A percentile compares a stretch with the other conserved stretches of the same genome.
phyloP scores from a whole-genome alignment of 2,113 vertebrate genomes.

The Tachuris rubrigastra region DNA sequence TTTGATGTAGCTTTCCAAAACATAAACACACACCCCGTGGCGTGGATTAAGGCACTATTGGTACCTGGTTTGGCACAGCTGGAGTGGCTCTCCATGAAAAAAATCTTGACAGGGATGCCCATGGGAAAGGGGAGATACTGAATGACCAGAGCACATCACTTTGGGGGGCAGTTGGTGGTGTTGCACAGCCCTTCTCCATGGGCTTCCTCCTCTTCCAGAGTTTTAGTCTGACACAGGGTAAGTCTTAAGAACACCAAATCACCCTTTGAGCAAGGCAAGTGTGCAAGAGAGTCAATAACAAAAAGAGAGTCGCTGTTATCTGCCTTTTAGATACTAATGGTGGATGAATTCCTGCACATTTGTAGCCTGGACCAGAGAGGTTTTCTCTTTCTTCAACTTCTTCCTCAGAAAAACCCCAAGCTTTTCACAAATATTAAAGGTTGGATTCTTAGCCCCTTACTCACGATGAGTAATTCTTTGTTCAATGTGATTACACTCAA shows the following conservation, averaged over 20 bases:
- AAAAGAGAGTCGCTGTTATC: no score
- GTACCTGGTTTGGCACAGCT: neutral
- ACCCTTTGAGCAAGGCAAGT: neutral
- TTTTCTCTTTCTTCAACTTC: neutral
- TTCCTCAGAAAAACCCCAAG: neutral
- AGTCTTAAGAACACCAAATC: neutral
- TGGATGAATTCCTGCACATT: neutral
- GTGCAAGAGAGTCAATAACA: neutral
- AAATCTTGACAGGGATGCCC: neutral
- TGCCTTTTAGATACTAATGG: neutral
- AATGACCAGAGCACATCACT: neutral
- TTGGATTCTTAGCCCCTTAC: neutral
- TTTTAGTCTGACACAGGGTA: neutral
- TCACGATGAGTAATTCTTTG: slow-evolving; percentile 1
- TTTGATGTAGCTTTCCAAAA: neutral
- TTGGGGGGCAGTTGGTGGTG: neutral
- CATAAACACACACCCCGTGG: neutral
- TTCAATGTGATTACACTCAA: neutral
- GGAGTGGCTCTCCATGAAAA: neutral
- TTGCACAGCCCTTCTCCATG: neutral
- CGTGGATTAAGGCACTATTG: neutral
- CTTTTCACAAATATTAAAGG: neutral
- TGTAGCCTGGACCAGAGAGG: neutral
- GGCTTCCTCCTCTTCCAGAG: neutral
- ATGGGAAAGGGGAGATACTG: neutral